These are phyloP conservation scores for Chymomyza fuscimana DNA, from an alignment of 2,888 invertebrate genomes.

Conservation along the genomic window DNA sequence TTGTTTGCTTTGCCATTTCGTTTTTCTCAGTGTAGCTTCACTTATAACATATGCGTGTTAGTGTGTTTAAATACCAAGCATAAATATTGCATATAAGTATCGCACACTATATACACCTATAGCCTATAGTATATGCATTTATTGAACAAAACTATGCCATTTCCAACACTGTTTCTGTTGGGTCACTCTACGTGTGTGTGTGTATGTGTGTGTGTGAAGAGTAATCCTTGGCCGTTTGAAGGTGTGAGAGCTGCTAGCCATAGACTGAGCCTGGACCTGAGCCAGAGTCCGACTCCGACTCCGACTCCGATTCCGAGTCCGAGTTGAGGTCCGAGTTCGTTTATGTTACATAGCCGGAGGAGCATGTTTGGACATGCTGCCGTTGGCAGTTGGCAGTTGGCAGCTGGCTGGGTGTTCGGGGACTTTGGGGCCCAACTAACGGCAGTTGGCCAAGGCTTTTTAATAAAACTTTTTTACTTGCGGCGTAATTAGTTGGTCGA, in stretches of 20 bases:
- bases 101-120: neutral
- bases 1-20: neutral
- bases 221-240: neutral
- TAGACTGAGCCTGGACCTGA: neutral
- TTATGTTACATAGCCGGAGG: too few relatives aligned
- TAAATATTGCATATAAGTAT: neutral
- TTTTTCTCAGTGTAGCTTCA: neutral
- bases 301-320: neutral
- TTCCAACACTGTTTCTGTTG: neutral
- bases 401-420: neutral
- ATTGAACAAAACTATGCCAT: conserved; percentile 6
- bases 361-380: neutral
- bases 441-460: conserved; percentile 27
- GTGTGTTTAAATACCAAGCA: neutral
- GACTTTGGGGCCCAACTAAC: conserved; percentile 2
- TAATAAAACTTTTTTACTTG: conserved; percentile 31
- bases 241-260: neutral
- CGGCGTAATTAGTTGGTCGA: conserved; percentile 31
- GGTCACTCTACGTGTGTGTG: neutral
- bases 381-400: too few relatives aligned
- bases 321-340: neutral
- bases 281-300: neutral
- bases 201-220: too few relatives aligned
- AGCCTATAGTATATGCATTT: neutral
- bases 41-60: neutral